A percentile compares a stretch with the other conserved stretches of the same genome.
Conservation (phyloP, 2,888 invertebrate species). For the Rutpela maculata region DNA sequence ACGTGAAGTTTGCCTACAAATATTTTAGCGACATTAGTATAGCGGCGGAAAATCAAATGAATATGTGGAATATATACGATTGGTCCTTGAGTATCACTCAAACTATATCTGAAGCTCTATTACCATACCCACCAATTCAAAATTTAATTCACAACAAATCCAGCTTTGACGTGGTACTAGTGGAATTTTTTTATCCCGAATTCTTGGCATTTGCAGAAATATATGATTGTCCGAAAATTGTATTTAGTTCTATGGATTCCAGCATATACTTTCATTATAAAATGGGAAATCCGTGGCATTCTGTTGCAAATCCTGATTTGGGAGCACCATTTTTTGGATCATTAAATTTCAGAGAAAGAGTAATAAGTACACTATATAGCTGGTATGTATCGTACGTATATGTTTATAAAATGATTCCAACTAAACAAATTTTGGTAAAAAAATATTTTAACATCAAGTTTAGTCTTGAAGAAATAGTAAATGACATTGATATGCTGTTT, state of each 20-base stretch:
- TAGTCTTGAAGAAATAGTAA: neutral
- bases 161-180: slow-evolving; percentile 58
- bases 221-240: slow-evolving; percentile 56
- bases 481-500: neutral
- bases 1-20: neutral
- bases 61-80: slow-evolving; percentile 8
- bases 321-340: slow-evolving; percentile 12
- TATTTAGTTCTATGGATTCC: slow-evolving; percentile 51
- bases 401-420: neutral
- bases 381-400: neutral
- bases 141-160: slow-evolving; percentile 27
- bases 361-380: slow-evolving; percentile 48
- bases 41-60: neutral
- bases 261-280: neutral
- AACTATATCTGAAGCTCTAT: neutral
- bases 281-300: slow-evolving; percentile 46
- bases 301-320: slow-evolving; percentile 51
- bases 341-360: slow-evolving; percentile 69
- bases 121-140: slow-evolving; percentile 2
- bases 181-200: slow-evolving; percentile 51
- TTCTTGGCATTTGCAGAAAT: slow-evolving; percentile 53
- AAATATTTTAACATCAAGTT: neutral
- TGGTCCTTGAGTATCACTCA: neutral
- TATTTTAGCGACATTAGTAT: neutral
- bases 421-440: neutral